Base-by-base conservation (phyloP, 2,888 invertebrate genomes). In the Calliscelio sp. region DNA sequence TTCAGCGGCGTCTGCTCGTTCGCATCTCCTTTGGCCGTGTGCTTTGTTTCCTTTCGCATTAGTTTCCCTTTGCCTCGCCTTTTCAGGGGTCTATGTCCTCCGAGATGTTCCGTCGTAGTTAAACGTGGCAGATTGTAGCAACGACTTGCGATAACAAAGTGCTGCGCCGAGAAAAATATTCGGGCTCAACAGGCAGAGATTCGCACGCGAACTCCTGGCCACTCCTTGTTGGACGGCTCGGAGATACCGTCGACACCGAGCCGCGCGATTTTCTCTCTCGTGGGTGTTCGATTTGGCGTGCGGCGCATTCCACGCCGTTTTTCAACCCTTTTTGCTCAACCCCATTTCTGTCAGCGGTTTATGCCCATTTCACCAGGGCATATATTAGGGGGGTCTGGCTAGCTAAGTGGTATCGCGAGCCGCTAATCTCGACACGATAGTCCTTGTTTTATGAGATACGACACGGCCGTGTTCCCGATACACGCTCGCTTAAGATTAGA, bases 71-170 rank as follows among this genome's bases (percentile, higher is more conserved):
- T 35, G 75, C 74, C 79, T 79, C 68, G 49, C 77, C 83, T 79
- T 80, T 66, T 65, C 63, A 63, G 55, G 71, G 84, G 84, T 84
- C 84, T 80, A 80, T 71, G 80, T 84, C 75, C 84, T 84, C 55
- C 65, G 59, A 55, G 80, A 80, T 84, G 84, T 75, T 77, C 59
- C 71, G 59, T 71, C 68, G 73, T 53, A 74, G 78, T 80, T 74
- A 66, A 71, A 74, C 79, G 84, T 84, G 78, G 83, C 79, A 84
- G 83, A 84, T 84, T 79, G 68, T 32, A 70, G 70, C 44, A 75
- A 53, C 79, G 80, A 75, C 79, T 74, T 57, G 71, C 84, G 84
- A 84, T 84, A 84, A 84, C 80, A 80, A 75, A 84, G 80, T 80
- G 59, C 71, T 55, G 51, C 20, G 55, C 70, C 28, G 74, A 80